A percentile compares a stretch with the other conserved stretches of the same genome.
These are phyloP conservation scores for Cotesia typhae DNA, from an alignment of 1,140 invertebrate genomes.

Conservation along the genomic window DNA sequence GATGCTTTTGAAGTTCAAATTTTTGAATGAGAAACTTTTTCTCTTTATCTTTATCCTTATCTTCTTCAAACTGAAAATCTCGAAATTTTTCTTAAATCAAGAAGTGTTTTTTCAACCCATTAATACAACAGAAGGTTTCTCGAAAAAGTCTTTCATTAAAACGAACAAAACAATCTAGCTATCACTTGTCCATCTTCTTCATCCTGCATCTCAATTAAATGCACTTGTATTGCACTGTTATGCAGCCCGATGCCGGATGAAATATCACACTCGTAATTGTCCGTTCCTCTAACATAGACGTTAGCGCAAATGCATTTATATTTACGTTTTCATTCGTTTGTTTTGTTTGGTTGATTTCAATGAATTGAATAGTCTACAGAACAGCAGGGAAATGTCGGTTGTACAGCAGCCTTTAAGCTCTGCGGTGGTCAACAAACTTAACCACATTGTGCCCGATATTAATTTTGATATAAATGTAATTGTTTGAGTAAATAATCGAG, in stretches of 20 bases:
- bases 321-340: too few relatives aligned
- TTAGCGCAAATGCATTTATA: too few relatives aligned
- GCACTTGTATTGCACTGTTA: not conserved
- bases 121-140: too few relatives aligned
- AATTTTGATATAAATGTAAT: slow-evolving; percentile 43
- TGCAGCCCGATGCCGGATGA: not conserved
- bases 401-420: not conserved
- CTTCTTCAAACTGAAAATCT: too few relatives aligned
- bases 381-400: not conserved
- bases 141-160: not conserved
- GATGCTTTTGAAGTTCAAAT: too few relatives aligned
- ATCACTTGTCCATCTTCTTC: too few relatives aligned
- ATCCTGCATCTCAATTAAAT: too few relatives aligned
- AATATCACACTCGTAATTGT: slow-evolving; percentile 16
- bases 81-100: too few relatives aligned
- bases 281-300: not conserved
- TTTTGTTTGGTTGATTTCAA: not conserved
- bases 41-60: too few relatives aligned
- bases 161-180: too few relatives aligned
- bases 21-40: not conserved
- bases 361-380: not conserved
- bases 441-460: slow-evolving; percentile 10
- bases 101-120: too few relatives aligned
- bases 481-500: slow-evolving; percentile 54
- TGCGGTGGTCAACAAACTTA: not conserved